Conservation (phyloP, 2,888 invertebrate species). For the Ornithoptera priamus region DNA sequence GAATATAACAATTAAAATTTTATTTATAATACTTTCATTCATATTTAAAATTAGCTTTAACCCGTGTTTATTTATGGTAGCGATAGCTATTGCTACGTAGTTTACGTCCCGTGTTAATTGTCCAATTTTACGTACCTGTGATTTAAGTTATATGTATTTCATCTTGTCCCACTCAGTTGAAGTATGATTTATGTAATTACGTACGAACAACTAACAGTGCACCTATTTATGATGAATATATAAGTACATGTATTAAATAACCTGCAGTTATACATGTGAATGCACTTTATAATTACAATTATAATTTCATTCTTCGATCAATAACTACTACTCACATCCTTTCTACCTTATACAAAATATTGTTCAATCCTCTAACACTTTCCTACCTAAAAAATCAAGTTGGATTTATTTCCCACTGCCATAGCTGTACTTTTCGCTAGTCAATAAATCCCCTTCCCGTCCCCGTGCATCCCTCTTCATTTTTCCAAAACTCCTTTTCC, state of each 20-base stretch:
- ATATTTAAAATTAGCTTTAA: not conserved
- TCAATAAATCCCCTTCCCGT: too few relatives aligned
- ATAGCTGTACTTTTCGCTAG: too few relatives aligned
- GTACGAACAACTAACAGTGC: slow-evolving; percentile 1
- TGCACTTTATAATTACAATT: not conserved
- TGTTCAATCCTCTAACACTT: too few relatives aligned
- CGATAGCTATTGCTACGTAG: slow-evolving; percentile 8
- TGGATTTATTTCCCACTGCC: too few relatives aligned
- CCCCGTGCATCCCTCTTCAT: too few relatives aligned
- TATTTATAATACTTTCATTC: not conserved
- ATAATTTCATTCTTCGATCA: not conserved
- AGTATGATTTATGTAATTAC: slow-evolving; percentile 9
- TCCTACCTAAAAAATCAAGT: too few relatives aligned
- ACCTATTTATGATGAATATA: slow-evolving; percentile 2
- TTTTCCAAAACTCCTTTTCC: not conserved
- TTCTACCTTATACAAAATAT: too few relatives aligned
- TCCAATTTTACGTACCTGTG: slow-evolving; percentile 20
- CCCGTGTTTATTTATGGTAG: slow-evolving; percentile 12
- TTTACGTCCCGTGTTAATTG: slow-evolving; percentile 25
- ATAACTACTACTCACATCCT: too few relatives aligned
- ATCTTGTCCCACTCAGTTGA: slow-evolving; percentile 15
- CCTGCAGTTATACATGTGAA: not conserved
- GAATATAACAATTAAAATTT: not conserved
- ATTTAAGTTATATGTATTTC: slow-evolving; percentile 20
- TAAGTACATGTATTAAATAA: not conserved